Percentiles rank a stretch among this genome's conserved stretches.
Evolutionary conservation across 2,113 vertebrate genomes (phyloP).

Genomic region (Geothlypis trichas): DNA sequence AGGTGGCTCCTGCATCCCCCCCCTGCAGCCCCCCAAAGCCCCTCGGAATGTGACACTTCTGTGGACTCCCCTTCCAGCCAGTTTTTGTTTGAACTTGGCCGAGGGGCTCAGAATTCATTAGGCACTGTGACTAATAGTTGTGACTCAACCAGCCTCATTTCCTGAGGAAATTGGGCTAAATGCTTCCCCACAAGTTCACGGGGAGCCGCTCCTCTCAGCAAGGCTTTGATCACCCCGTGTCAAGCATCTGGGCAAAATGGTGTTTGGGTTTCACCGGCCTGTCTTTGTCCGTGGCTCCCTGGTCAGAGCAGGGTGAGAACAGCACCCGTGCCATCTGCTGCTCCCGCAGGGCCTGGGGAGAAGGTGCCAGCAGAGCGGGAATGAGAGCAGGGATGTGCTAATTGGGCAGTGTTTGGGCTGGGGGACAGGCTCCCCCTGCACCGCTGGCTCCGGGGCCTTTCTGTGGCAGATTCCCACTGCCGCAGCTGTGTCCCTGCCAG

Average conservation of each 20-base stretch:
- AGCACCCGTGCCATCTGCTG: not conserved
- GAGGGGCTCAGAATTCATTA: constrained; percentile 24
- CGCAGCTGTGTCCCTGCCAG: not conserved
- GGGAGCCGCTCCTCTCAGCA: not conserved
- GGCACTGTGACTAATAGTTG: constrained; percentile 20
- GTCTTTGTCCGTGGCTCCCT: not conserved
- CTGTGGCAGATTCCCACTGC: not conserved
- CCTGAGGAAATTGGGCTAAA: constrained; percentile 53
- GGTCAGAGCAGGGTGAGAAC: not conserved
- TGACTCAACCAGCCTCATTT: constrained; percentile 49
- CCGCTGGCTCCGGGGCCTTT: not conserved
- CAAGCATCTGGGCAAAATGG: not conserved
- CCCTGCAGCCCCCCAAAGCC: not conserved
- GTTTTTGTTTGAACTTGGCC: not conserved
- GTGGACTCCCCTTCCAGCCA: not conserved
- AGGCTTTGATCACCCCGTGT: constrained; percentile 7
- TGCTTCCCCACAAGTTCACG: not conserved
- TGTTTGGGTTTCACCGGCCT: not conserved
- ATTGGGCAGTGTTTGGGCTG: not conserved
- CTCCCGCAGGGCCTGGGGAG: not conserved
- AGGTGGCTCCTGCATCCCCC: not conserved
- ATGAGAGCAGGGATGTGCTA: not conserved
- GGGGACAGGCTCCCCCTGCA: not conserved
- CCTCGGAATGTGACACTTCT: not conserved
- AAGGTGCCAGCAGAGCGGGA: not conserved